These are phyloP conservation scores for Cyprinodon diabolis DNA, from an alignment of 2,797 vertebrate genomes.

Conservation along the genomic window DNA sequence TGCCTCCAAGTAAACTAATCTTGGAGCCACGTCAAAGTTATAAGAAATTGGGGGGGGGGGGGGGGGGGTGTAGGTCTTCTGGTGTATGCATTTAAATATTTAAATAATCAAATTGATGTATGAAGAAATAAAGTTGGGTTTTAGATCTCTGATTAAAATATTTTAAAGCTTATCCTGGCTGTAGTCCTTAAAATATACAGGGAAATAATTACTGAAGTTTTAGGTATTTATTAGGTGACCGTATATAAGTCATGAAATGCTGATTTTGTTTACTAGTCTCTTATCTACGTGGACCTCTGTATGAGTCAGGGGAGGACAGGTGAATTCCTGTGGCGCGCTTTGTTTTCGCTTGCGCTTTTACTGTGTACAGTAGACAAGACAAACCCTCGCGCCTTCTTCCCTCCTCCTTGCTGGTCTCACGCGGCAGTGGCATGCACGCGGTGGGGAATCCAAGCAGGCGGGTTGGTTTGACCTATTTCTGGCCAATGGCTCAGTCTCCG, in stretches of 20 bases:
- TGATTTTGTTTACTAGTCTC: background rate
- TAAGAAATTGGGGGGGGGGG: background rate
- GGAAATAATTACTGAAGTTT: background rate
- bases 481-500: conserved; percentile 76
- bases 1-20: conserved; percentile 21
- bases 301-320: conserved; percentile 16
- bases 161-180: background rate
- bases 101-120: background rate
- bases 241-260: background rate
- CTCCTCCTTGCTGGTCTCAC: conserved; percentile 77
- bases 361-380: conserved; percentile 60
- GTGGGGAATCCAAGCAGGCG: conserved; percentile 79
- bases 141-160: background rate
- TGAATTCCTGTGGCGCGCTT: conserved; percentile 43
- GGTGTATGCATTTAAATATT: too few relatives aligned
- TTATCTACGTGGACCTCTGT: conserved; percentile 19
- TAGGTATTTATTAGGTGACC: background rate
- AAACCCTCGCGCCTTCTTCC: conserved; percentile 69
- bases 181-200: background rate
- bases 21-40: background rate
- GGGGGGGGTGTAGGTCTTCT: background rate
- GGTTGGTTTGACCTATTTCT: conserved; percentile 83
- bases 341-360: conserved; percentile 60
- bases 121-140: background rate
- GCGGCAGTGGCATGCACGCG: conserved; percentile 81